Percentiles rank a stretch among this genome's conserved stretches.
Evolutionary conservation across 2,888 invertebrate species (phyloP).

Genomic region (Thymelicus acteon): DNA sequence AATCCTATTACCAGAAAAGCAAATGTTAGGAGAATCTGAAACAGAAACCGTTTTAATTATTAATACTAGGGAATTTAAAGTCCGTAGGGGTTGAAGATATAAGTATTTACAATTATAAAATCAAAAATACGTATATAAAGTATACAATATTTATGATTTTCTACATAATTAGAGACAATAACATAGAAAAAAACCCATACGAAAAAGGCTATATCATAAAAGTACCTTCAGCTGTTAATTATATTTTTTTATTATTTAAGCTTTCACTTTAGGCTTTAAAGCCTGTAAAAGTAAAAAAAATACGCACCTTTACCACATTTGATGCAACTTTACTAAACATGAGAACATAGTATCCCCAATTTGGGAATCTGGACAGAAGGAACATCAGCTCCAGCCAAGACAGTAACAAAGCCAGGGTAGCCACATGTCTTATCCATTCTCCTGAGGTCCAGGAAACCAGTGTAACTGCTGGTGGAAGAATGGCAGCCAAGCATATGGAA

Average conservation of each 20-base stretch:
- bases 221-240: too few species aligned
- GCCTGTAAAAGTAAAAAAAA: background rate
- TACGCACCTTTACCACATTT: conserved; percentile 80
- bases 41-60: background rate
- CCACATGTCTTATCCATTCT: conserved; percentile 79
- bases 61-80: background rate
- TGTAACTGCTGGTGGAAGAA: conserved; percentile 67
- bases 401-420: conserved; percentile 79
- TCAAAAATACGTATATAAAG: too few species aligned
- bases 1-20: conserved; percentile 83
- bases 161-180: too few species aligned
- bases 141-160: too few species aligned
- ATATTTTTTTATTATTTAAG: too few species aligned
- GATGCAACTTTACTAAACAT: conserved; percentile 86
- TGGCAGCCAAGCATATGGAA: conserved; percentile 72
- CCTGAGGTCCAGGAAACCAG: conserved; percentile 50
- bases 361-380: conserved; percentile 82
- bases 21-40: conserved; percentile 78
- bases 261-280: too few species aligned
- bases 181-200: too few species aligned
- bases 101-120: too few species aligned
- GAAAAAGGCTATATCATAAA: too few species aligned
- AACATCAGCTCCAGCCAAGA: conserved; percentile 86
- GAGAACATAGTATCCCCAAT: conserved; percentile 84
- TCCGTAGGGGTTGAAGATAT: too few species aligned